Conservation (phyloP, 2,113 vertebrate species). For the Echinops telfairi region DNA sequence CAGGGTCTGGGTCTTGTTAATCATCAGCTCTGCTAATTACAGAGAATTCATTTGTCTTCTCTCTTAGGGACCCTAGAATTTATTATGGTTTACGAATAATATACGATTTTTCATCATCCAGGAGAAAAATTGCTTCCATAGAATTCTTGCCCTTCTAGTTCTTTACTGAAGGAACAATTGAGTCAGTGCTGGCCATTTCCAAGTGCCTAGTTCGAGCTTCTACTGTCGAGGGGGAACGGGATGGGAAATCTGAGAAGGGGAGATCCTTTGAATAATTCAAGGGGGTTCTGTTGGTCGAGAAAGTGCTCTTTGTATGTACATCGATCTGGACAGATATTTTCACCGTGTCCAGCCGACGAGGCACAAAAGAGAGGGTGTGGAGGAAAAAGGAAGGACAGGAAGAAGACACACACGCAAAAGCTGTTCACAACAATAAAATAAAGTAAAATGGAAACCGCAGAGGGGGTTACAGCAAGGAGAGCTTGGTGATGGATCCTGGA, state of each 20-base stretch:
- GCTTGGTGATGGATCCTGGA: neutral
- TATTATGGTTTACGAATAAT: neutral
- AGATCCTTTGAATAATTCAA: constrained; percentile 85
- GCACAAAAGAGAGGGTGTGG: neutral
- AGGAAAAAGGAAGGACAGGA: neutral
- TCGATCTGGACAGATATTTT: constrained; percentile 53
- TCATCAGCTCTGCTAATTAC: neutral
- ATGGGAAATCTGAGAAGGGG: constrained; percentile 75
- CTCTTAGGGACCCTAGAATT: neutral
- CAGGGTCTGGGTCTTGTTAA: neutral
- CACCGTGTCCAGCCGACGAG: neutral
- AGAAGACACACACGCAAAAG: neutral
- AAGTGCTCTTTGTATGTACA: constrained; percentile 77
- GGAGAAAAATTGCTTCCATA: constrained; percentile 16
- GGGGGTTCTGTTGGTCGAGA: constrained; percentile 75
- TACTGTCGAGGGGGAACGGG: constrained; percentile 65
- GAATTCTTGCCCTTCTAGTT: neutral
- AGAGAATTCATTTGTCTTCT: neutral
- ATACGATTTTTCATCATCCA: neutral
- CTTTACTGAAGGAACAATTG: neutral
- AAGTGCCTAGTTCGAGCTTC: constrained; percentile 59
- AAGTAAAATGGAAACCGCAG: neutral
- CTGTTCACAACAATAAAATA: neutral
- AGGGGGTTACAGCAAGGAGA: neutral
- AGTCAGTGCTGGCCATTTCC: constrained; percentile 44